These are phyloP conservation scores for Nephrotoma flavescens DNA, from an alignment of 2,888 invertebrate species.

Conservation along the genomic window DNA sequence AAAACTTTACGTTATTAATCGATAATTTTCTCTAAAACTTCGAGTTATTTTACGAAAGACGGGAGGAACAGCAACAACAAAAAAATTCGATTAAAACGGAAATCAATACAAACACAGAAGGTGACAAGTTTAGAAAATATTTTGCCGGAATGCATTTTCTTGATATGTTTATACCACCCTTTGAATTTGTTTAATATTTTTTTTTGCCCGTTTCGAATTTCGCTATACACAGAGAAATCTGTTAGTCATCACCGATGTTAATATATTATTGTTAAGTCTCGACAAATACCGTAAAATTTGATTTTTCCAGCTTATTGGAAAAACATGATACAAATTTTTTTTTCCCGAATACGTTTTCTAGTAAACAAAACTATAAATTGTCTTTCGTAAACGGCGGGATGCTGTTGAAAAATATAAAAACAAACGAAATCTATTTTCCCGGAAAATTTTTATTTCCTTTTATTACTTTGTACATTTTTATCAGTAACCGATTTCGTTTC, in stretches of 20 bases:
- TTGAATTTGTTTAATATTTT: neutral
- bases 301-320: neutral
- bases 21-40: neutral
- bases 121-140: neutral
- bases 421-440: neutral
- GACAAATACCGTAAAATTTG: neutral
- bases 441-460: neutral
- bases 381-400: neutral
- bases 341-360: neutral
- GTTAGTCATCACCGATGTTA: neutral
- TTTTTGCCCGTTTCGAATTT: neutral
- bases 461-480: neutral
- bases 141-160: neutral
- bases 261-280: neutral
- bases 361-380: slow-evolving; percentile 8
- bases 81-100: neutral
- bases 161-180: neutral
- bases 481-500: neutral
- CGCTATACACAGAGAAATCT: neutral
- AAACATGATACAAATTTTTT: neutral
- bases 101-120: neutral
- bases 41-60: neutral
- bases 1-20: neutral
- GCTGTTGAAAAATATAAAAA: neutral
- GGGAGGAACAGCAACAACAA: no score